Base-by-base conservation (phyloP, 2,113 vertebrate species). In the Xyliphius kryptos region DNA sequence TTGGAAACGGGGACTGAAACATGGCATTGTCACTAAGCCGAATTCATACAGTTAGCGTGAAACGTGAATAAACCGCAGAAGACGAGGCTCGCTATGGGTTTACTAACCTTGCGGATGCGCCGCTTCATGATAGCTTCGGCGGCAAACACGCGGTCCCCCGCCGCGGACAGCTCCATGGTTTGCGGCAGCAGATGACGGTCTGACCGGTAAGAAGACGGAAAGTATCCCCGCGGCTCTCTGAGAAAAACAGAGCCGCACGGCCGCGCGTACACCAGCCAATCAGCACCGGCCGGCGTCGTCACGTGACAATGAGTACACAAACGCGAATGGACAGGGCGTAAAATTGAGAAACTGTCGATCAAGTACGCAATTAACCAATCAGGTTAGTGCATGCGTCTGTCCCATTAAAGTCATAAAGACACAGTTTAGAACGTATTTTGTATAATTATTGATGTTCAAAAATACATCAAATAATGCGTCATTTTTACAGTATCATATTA, bases 51-150 rank as follows among this genome's bases (percentile, higher is more conserved):
- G 22, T 26, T 26, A 26, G 22, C 22, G 22, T 26, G 22, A 26
- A n/a, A 26, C 22, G 22, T 26, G 22, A 26, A 26, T 3, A 26
- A 26, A 3, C 22, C 22, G 22, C 22, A 26, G 22, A 26, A 26
- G 3, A 3, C 22, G 6, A 3, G 22, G 22, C 22, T 26, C 22
- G 22, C 22, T n/a, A 5, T n/a, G 12, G 43, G 43, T 14, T 2
- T 2, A 46, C 88, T 86, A 80, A 94, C 94, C 94, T 96, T 95
- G 14, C 94, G 90, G 70, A 95, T 88, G 76, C 94, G 90, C 74
- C 92, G 91, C 63, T 97, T 96, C 73, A 94, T 89, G 76, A 97
- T 94, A 73, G 92, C 91, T 79, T 97, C 94, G 74, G 92, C 94
- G 80, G 94, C 93, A 81, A 96, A 96, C 77, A 96, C 88, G 55